Base-by-base conservation (phyloP, 2,888 invertebrate genomes). In the Diaphora mendica region DNA sequence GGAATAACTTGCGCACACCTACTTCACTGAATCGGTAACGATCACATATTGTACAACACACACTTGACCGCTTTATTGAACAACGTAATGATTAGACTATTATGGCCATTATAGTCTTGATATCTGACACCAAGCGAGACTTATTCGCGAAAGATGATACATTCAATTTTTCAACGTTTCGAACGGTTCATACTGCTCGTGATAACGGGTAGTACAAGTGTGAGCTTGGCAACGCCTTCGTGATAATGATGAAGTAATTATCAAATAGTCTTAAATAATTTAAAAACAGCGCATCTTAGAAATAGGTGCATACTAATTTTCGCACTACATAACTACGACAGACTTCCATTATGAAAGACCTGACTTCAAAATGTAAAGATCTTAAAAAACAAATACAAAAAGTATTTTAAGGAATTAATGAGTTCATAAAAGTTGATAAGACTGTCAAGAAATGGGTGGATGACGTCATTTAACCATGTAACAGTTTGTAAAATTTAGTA, bases 11-110 rank as follows among this genome's bases (percentile, higher is more conserved):
- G 44, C 9, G 20, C 26, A 62, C 59, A 62, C 30, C 62, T 62
- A 62, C 62, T 68, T 48, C 51, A 51, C 1, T 51, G 55, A 68
- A 68, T 64, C 64, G 64, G 20, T 64, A 30, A 44, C 64, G 68
- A 69, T 73, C 68, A 73, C 51, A 69, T 20, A 51, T 68, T 69
- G 68, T 51, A 44, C 39, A 39, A 30, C 62, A 64, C 55, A 71
- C 30, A 68, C 68, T 68, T 33, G 48, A 68, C 51, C 33, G 48
- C 23, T 33, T 68, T 33, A 42, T 39, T n/a, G 3, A 67, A 39
- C 42, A 67, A 42, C 44, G 42, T 44, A 44, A 3, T 17, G 44
- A 66, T 42, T 39, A 15, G 0, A 4, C 39, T 66, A 11, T 55
- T 23, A 0, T 23, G 9, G 23, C 23, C 1, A 51, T 23, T 51